These are phyloP conservation scores for Nomada goodeniana DNA, from an alignment of 2,888 invertebrate genomes.

Conservation along the genomic window DNA sequence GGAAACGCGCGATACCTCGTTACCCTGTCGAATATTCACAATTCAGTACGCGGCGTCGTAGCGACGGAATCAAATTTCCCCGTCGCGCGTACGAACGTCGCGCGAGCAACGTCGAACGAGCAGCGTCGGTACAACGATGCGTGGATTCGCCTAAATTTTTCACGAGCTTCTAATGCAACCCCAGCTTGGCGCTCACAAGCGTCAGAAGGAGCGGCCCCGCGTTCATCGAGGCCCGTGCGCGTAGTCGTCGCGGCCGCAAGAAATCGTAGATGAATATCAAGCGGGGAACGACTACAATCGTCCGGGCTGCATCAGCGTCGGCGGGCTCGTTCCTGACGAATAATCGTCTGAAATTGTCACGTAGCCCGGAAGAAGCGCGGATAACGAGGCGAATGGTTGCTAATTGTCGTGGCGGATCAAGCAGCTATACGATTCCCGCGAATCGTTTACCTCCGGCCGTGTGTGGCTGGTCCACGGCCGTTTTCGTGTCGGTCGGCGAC, in stretches of 20 bases:
- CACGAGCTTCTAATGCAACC: constrained; percentile 46
- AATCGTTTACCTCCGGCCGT: constrained; percentile 8
- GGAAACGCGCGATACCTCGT: neutral
- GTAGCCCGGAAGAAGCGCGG: neutral
- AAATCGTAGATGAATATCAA: constrained; percentile 35
- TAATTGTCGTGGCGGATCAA: constrained; percentile 24
- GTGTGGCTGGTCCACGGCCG: neutral
- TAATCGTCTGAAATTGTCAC: constrained; percentile 34
- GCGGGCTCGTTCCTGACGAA: neutral
- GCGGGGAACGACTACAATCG: constrained; percentile 25
- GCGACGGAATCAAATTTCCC: neutral
- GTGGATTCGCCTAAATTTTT: constrained; percentile 41
- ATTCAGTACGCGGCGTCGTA: neutral
- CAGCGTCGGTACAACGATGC: neutral
- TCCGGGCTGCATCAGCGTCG: constrained; percentile 13
- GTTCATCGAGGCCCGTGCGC: constrained; percentile 25
- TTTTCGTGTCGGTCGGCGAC: constrained; percentile 1
- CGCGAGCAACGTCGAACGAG: neutral
- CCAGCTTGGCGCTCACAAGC: constrained; percentile 40
- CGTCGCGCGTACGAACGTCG: too few species aligned
- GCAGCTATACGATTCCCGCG: neutral
- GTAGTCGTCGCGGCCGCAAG: constrained; percentile 21
- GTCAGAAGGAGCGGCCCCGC: neutral
- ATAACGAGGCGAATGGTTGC: constrained; percentile 31
- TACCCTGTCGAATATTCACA: constrained; percentile 6